These are phyloP conservation scores for Prunella himalayana DNA, from an alignment of 2,113 vertebrate species.

Conservation along the genomic window DNA sequence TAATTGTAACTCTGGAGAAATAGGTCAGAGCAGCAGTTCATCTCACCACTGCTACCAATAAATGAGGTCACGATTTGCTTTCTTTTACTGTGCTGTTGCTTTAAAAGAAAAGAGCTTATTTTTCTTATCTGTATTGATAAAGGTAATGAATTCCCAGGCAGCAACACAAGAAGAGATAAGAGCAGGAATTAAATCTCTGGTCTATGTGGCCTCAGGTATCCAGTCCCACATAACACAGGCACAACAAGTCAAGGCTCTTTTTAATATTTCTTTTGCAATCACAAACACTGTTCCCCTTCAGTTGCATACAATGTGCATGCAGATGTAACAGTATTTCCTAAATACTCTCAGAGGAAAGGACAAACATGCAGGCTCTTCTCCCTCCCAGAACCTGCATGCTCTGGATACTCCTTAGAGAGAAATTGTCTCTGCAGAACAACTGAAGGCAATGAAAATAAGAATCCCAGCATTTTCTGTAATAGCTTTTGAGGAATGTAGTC, in stretches of 20 bases:
- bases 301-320: neutral
- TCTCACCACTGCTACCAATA: neutral
- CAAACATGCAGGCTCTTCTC: neutral
- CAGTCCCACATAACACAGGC: neutral
- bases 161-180: neutral
- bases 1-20: neutral
- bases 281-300: neutral
- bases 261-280: neutral
- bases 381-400: neutral
- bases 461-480: neutral
- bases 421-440: neutral
- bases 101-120: neutral
- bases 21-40: slow-evolving; percentile 5
- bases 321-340: neutral
- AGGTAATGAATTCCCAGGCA: neutral
- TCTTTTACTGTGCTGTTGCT: neutral
- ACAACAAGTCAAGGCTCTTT: neutral
- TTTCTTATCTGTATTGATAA: neutral
- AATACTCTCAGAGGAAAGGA: neutral
- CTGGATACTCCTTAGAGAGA: neutral
- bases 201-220: neutral
- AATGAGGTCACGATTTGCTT: neutral
- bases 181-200: neutral
- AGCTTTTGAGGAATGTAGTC: neutral
- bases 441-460: slow-evolving; percentile 1